A percentile compares a stretch with the other conserved stretches of the same genome.
Conservation (phyloP, 2,888 invertebrate species). For the Halictus quadricinctus region DNA sequence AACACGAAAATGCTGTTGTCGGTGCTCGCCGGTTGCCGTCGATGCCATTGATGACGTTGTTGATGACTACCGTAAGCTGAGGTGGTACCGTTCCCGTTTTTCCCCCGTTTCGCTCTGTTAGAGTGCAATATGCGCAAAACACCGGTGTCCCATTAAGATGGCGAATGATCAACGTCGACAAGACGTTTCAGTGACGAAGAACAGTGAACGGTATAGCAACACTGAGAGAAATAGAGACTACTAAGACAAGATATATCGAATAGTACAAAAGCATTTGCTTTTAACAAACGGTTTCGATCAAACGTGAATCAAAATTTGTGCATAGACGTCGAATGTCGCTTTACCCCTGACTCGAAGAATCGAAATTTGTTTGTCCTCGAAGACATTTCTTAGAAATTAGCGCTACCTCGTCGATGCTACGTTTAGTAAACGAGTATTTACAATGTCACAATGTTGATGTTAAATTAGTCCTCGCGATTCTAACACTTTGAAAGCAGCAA, state of each 20-base stretch:
- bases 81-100: slow-evolving; percentile 18
- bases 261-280: no score
- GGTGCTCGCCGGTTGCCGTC: slow-evolving; percentile 51
- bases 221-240: neutral
- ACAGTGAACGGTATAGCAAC: slow-evolving; percentile 23
- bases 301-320: slow-evolving; percentile 5
- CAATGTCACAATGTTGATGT: neutral
- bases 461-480: neutral
- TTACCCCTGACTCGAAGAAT: no score
- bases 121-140: slow-evolving; percentile 35
- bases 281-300: slow-evolving; percentile 5
- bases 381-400: neutral
- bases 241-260: slow-evolving; percentile 28
- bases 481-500: neutral
- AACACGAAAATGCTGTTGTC: slow-evolving; percentile 43
- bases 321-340: slow-evolving; percentile 41
- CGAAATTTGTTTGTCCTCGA: neutral
- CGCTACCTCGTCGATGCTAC: neutral
- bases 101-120: slow-evolving; percentile 30
- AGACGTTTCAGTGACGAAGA: slow-evolving; percentile 32
- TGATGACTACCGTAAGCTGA: slow-evolving; percentile 49
- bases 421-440: neutral
- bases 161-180: slow-evolving; percentile 28
- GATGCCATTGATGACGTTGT: slow-evolving; percentile 47
- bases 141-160: slow-evolving; percentile 35